Conservation (phyloP, 2,888 invertebrate species). For the Folsomia manolachei region DNA sequence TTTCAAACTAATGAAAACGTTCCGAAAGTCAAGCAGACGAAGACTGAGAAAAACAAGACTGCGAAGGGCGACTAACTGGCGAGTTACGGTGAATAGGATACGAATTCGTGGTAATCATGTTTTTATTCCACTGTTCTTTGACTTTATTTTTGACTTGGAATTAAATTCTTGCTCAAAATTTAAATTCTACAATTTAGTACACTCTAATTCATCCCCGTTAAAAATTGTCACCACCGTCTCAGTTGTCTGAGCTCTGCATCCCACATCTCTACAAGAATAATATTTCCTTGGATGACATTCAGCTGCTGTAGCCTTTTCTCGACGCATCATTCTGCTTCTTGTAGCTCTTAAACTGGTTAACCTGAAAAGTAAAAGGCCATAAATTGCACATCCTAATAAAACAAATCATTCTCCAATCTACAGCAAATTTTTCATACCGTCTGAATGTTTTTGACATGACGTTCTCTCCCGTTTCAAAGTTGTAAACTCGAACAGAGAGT, state of each 20-base stretch:
- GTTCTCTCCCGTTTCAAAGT: constrained; percentile 48
- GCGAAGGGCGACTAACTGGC: no score
- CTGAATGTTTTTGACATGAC: constrained; percentile 50
- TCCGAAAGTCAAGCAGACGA: no score
- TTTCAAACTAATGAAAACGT: no score
- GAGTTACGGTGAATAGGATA: no score
- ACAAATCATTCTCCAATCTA: no score
- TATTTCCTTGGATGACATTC: not conserved
- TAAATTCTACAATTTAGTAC: constrained; percentile 35
- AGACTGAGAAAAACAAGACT: no score
- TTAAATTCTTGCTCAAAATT: no score
- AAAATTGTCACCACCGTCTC: constrained; percentile 21
- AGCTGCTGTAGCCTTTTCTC: constrained; percentile 6
- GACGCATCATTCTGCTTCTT: constrained; percentile 20
- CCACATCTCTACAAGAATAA: constrained; percentile 38
- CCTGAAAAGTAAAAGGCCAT: constrained; percentile 21
- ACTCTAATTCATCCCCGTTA: constrained; percentile 38
- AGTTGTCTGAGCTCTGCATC: constrained; percentile 22
- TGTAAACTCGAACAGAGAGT: constrained; percentile 38
- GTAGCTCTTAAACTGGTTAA: constrained; percentile 41
- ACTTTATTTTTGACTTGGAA: no score
- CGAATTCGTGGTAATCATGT: no score
- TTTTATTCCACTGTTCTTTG: no score
- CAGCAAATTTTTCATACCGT: constrained; percentile 32
- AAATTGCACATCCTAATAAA: no score